Conservation (phyloP, 1,140 invertebrate species). For the Drosophila murphyi region DNA sequence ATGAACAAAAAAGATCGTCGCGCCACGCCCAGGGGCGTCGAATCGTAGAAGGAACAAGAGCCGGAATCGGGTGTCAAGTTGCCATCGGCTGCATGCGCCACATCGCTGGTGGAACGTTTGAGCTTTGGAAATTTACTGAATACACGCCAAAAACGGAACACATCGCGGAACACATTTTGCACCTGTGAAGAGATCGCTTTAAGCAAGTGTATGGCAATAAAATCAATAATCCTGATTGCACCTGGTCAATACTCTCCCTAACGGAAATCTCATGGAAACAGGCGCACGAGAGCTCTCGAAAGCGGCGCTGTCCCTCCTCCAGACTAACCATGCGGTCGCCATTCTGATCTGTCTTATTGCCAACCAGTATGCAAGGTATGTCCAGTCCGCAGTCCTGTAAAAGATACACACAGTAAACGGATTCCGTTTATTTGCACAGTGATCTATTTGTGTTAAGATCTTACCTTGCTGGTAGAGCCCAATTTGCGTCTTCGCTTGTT, state of each 20-base stretch:
- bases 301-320: conserved; percentile 89
- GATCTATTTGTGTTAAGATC: not conserved
- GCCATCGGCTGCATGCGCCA: conserved; percentile 68
- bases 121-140: conserved; percentile 88
- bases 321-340: conserved; percentile 91
- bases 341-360: conserved; percentile 91
- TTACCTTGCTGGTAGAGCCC: conserved; percentile 85
- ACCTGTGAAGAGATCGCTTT: conserved; percentile 84
- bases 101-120: conserved; percentile 86
- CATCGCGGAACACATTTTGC: conserved; percentile 88
- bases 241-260: conserved; percentile 91
- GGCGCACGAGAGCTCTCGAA: conserved; percentile 91
- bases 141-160: conserved; percentile 89
- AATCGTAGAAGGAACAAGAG: conserved; percentile 73
- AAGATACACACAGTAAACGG: not conserved
- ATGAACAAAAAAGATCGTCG: conserved; percentile 76
- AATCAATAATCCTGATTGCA: conserved; percentile 52
- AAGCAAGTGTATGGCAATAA: not conserved
- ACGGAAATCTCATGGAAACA: conserved; percentile 94
- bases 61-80: conserved; percentile 71
- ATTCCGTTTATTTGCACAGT: no score
- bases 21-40: conserved; percentile 58
- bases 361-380: conserved; percentile 91
- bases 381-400: conserved; percentile 86
- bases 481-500: conserved; percentile 89